Base-by-base conservation (phyloP, 2,113 vertebrate species). In the Tetrax tetrax region DNA sequence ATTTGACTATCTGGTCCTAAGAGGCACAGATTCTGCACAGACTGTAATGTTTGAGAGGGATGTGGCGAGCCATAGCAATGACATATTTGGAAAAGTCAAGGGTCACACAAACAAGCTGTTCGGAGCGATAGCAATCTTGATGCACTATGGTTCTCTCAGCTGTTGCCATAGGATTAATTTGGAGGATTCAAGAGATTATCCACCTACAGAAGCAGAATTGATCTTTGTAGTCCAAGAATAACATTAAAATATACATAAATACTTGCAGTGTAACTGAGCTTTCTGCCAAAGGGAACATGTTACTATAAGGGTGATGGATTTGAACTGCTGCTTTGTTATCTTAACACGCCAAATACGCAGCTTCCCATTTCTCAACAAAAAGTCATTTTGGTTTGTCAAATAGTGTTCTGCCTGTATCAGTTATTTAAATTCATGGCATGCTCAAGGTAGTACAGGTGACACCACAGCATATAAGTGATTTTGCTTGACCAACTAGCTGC, bases 151-250 rank as follows among this genome's bases (percentile, higher is more conserved):
- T 33, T 92, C 69, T 75, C 51, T 81, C 71, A 90, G 92, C 69
- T 83, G 68, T 90, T 90, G 76, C 51, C 83, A 68, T 18, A 37
- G 76, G 88, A 94, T 80, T 93, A 56, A 87, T 83, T 71, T 89
- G 72, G 41, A 90, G 60, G 48, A 89, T 92, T 90, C 68, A 83
- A 78, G 64, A 94, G 75, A 91, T 90, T 83, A 95, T 64, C 59
- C 56, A 86, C 79, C 71, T 27, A 66, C 54, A 88, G 87, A 59
- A 90, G 72, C 51, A 86, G 82, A 91, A 90, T 2, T 75, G 56
- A 66, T 90, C 61, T 38, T 57, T 79, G 27, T 10, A 82, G 77
- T 48, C 64, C 41, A 95, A 92, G 69, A 94, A 93, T 50, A 95
- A 81, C 53, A 90, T 77, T 78, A 59, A 66, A 59, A 78, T 70